phyloP scores from a whole-genome alignment of 30 jellyfish, hydroid and myxozoan genomes.

The Aurelia sp. region DNA sequence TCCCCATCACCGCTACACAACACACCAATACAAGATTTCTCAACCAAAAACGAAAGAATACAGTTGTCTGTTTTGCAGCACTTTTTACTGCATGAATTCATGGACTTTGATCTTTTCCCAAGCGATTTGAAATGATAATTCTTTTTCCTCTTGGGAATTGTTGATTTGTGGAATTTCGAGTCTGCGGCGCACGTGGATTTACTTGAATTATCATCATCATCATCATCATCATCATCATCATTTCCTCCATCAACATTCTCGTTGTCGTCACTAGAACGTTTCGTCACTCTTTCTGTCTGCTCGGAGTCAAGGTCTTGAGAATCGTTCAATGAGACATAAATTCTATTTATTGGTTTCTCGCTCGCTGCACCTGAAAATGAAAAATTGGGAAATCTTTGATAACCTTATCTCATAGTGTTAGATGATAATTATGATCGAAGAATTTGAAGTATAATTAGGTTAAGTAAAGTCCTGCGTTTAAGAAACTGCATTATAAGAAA shows the following conservation, averaged over 20 bases:
- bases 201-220: slow-evolving; percentile 9
- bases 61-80: slow-evolving; percentile 92
- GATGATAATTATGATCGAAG: no score
- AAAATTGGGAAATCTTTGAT: background rate
- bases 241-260: slow-evolving; percentile 17
- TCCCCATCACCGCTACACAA: slow-evolving; percentile 86
- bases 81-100: slow-evolving; percentile 79
- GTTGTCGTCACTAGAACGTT: slow-evolving; percentile 70
- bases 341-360: slow-evolving; percentile 7
- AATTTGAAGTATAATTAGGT: no score
- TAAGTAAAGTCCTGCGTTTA: no score
- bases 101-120: slow-evolving; percentile 39
- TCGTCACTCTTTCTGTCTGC: slow-evolving; percentile 3
- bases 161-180: slow-evolving; percentile 60
- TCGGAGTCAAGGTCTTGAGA: slow-evolving; percentile 1
- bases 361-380: background rate
- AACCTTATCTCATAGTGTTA: background rate
- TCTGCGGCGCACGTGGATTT: slow-evolving; percentile 24
- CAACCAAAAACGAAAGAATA: slow-evolving; percentile 80
- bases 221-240: slow-evolving; percentile 25
- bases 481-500: no score
- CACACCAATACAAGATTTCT: slow-evolving; percentile 78
- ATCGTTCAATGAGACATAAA: slow-evolving; percentile 28
- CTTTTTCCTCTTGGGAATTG: slow-evolving; percentile 80
- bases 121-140: slow-evolving; percentile 67